Evolutionary conservation across 2,113 vertebrate genomes (phyloP).

Genomic region (Protomyctophum bolini): DNA sequence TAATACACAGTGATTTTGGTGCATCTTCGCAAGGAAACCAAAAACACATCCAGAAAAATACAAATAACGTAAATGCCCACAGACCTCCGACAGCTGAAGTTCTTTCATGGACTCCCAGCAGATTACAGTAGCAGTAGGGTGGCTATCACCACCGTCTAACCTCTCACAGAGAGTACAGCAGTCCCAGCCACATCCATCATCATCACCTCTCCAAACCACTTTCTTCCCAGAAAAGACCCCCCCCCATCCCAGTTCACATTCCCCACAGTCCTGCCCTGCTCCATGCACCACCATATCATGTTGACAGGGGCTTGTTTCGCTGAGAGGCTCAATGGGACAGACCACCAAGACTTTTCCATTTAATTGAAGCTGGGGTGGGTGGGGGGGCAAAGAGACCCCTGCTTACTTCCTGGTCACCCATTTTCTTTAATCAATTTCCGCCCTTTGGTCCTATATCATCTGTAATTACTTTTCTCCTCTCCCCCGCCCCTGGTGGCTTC

Average conservation of each 20-base stretch:
- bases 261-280: slow-evolving; percentile 28
- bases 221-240: slow-evolving; percentile 2
- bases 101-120: not conserved
- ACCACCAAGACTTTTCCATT: slow-evolving; percentile 70
- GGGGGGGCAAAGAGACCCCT: slow-evolving; percentile 70
- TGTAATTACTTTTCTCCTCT: slow-evolving; percentile 71
- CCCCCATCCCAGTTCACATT: not conserved
- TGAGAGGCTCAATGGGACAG: slow-evolving; percentile 14
- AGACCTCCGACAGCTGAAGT: not conserved
- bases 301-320: slow-evolving; percentile 25
- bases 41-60: not conserved
- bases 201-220: slow-evolving; percentile 26
- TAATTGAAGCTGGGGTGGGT: slow-evolving; percentile 57
- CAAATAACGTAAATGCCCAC: not conserved
- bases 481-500: slow-evolving; percentile 55
- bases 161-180: slow-evolving; percentile 1
- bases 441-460: slow-evolving; percentile 72
- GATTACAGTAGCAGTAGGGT: slow-evolving; percentile 20
- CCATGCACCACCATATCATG: slow-evolving; percentile 37
- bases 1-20: not conserved
- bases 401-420: slow-evolving; percentile 70
- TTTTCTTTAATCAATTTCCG: slow-evolving; percentile 78
- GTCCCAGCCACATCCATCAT: slow-evolving; percentile 43
- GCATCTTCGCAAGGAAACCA: not conserved
- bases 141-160: slow-evolving; percentile 12